phyloP scores from a whole-genome alignment of 2,113 vertebrate species.

The Myrmophylax atrothorax region DNA sequence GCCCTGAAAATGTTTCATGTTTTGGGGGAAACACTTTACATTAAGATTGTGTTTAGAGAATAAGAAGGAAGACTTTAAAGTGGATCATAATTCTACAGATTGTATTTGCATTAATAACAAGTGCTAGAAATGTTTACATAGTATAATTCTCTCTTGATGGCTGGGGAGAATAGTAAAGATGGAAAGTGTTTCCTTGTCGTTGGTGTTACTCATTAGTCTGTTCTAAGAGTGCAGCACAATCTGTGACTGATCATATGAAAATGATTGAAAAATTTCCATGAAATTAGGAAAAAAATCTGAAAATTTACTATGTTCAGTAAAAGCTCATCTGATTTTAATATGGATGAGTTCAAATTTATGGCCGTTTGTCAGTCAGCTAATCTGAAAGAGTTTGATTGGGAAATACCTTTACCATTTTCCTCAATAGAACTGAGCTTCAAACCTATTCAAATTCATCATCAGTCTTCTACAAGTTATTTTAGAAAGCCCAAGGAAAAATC shows the following conservation, averaged over 20 bases:
- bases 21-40: background rate
- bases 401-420: constrained; percentile 33
- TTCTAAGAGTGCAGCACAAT: background rate
- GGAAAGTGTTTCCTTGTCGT: constrained; percentile 12
- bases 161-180: background rate
- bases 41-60: background rate
- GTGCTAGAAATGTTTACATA: background rate
- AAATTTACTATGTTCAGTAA: constrained; percentile 15
- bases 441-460: constrained; percentile 36
- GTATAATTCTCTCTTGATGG: background rate
- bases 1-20: background rate
- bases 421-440: constrained; percentile 25
- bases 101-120: background rate
- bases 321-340: constrained; percentile 36
- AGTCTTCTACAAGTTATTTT: constrained; percentile 33
- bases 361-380: constrained; percentile 18
- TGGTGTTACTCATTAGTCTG: background rate
- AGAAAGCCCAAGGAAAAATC: constrained; percentile 53
- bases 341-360: constrained; percentile 14
- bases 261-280: background rate
- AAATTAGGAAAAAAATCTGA: constrained; percentile 30
- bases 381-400: constrained; percentile 23
- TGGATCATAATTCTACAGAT: background rate
- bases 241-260: background rate
- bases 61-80: background rate